Conservation (phyloP, 2,113 vertebrate genomes). For the Cichladusa arquata region DNA sequence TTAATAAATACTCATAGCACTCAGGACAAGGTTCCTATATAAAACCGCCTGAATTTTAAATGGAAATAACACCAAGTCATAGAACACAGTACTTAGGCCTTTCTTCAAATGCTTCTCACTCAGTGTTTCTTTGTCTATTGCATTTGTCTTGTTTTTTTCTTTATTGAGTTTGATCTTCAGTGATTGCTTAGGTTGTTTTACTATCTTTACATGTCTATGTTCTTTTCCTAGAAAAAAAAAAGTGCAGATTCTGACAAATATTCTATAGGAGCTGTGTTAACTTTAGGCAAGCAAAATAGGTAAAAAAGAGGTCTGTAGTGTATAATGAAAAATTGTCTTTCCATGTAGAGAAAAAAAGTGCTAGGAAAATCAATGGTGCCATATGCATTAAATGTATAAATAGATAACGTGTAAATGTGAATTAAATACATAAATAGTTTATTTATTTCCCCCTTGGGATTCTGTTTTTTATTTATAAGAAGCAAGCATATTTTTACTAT, state of each 20-base stretch:
- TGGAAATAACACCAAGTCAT: neutral
- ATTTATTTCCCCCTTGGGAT: accelerated
- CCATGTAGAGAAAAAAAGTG: neutral
- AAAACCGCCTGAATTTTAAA: neutral
- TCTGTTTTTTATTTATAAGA: neutral
- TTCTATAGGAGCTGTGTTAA: neutral
- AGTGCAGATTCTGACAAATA: neutral
- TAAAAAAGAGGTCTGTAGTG: neutral
- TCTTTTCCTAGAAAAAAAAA: neutral
- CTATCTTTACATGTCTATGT: neutral
- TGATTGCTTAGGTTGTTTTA: neutral
- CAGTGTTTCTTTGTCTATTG: neutral
- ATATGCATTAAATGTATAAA: neutral
- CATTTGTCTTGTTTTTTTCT: neutral
- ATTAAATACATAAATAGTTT: neutral
- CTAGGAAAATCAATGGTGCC: neutral
- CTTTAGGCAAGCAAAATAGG: neutral
- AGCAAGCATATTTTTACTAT: neutral
- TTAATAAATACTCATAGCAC: neutral
- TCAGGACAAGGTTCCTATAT: neutral
- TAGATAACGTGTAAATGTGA: neutral
- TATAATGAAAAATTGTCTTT: neutral
- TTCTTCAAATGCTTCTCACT: neutral
- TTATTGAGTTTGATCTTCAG: neutral
- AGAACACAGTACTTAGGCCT: neutral